These are phyloP conservation scores for Elanus axillaris DNA, from an alignment of 2,113 vertebrate species.

Conservation along the genomic window DNA sequence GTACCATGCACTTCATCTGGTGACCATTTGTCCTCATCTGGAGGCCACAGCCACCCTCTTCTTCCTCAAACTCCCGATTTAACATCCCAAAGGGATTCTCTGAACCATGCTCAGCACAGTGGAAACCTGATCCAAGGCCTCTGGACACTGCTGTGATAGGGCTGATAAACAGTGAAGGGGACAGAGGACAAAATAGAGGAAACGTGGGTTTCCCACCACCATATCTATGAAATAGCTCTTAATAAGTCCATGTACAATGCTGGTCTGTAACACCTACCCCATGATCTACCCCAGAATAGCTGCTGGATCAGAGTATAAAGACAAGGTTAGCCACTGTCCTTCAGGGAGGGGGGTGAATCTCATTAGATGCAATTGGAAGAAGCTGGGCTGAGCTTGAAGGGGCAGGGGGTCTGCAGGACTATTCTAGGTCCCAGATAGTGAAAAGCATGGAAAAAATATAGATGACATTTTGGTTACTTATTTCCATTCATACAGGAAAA, in stretches of 20 bases:
- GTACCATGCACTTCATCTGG: not conserved
- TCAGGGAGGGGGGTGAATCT: not conserved
- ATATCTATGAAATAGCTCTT: not conserved
- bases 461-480: not conserved
- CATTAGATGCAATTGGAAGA: not conserved
- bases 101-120: not conserved
- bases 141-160: not conserved
- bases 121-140: not conserved
- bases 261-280: not conserved
- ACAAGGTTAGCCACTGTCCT: not conserved
- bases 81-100: not conserved
- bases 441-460: not conserved
- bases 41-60: not conserved
- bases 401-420: not conserved
- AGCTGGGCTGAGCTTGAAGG: not conserved
- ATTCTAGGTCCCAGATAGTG: not conserved
- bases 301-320: not conserved
- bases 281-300: not conserved
- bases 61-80: not conserved
- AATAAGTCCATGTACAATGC: not conserved
- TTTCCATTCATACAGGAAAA: not conserved
- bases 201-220: not conserved
- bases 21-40: not conserved
- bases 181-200: not conserved
- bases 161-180: not conserved